Base-by-base conservation (phyloP, 2,797 vertebrate species). In the Sparidentex hasta region DNA sequence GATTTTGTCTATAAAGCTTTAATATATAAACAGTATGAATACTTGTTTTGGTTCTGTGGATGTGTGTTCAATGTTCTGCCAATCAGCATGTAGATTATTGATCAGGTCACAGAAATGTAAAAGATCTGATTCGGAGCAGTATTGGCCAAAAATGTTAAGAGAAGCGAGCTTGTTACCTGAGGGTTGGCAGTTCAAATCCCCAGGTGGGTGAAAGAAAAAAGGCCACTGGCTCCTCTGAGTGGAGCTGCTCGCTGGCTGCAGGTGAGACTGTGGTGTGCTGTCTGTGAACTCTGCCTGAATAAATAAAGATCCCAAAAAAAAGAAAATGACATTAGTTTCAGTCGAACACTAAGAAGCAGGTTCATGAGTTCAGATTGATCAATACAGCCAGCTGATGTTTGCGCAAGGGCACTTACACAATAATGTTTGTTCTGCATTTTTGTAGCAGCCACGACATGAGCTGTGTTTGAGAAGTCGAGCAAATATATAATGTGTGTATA, bases 361-460 rank as follows among this genome's bases (percentile, higher is more conserved):
- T 50, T 21, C 20, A 14, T 9, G 25, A 27, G 38, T 69, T 47
- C 25, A 71, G n/a, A 38, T 43, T 16, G 21, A 61, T 47, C 25
- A 20, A 47, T 41, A 7, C 29, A 63, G 41, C 18, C 14, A 43
- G 55, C 17, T 71, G 44, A 67, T 50, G 38, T 57, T 56, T 66
- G 16, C 38, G 33, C 51, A 64, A 12, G 14, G 2, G 3, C 17
- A 5, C 20, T 59, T 44, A 7, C 47, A 25, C 58, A 54, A 43
- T 38, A 14, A 7, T 54, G 63, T 66, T 78, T 56, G 55, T 67
- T 58, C 11, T 65, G 61, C 25, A 21, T 44, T 51, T 41, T 12
- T 63, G 38, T 21, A 4, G 5, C 29, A 17, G 23, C 18, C 21
- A 13, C 7, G n/a, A 44, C 43, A 47, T 41, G 16, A 13, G 6